Evolutionary conservation across 1,140 invertebrate genomes (phyloP), one percentile per base, ranked within the genome.

Genomic region (Bathynomus jamesi): DNA sequence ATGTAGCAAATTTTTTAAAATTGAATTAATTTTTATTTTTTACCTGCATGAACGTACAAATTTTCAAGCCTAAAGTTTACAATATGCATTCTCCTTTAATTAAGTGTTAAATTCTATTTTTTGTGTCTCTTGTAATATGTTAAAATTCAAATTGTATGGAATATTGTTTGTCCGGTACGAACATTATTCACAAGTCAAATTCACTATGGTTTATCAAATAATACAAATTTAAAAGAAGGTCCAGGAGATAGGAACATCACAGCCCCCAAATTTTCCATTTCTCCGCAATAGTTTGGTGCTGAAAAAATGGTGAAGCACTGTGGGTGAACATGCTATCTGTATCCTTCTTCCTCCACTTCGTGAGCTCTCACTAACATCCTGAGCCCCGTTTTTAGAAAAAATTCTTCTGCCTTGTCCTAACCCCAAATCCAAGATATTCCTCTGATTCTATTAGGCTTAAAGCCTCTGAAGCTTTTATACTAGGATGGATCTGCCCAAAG

Each of bases 401-500:
- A 69, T 28, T 60, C 61, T 24, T 69, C 25, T 10, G 67, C 61
- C 4, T 28, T 27, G 27, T 69, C 40, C 21, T 8, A 60, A 21
- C 67, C 67, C 40, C 40, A 69, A 3, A 69, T 7, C 17, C 28
- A 60, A 60, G 67, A 53, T 4, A 60, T 53, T 1, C 67, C 46
- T 10, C 67, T 46, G n/a, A 24, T 24, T 17, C 46, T 53, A n/a
- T 69, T 69, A 28, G 25, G 53, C 28, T 25, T 27, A 21, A 60
- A 69, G 7, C 67, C 67, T 27, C 21, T 61, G n/a, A 24, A 27
- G 21, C 27, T 30, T 4, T 25, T 17, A 61, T 53, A 29, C 21
- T 10, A 24, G 11, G 53, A 61, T 2, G 67, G 67, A n/a, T 69
- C 67, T 3, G 67, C 67, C 67, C 67, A 69, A 25, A 69, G 46